These are phyloP conservation scores for Drosophila greeni DNA, from an alignment of 2,888 invertebrate genomes.

Conservation along the genomic window DNA sequence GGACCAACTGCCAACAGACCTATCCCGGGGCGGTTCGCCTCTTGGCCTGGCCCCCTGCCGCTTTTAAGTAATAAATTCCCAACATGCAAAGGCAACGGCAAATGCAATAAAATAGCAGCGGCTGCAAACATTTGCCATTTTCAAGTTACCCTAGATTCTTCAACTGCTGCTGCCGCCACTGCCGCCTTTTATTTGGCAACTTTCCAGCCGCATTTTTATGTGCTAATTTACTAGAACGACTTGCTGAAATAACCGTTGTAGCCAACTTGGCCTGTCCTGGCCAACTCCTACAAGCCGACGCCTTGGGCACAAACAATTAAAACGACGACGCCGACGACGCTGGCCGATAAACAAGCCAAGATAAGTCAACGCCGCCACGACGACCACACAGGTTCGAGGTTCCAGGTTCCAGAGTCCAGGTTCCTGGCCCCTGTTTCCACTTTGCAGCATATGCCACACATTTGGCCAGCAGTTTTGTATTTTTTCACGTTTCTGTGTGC, in stretches of 20 bases:
- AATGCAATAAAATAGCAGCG: conserved; percentile 62
- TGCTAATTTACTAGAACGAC: conserved; percentile 55
- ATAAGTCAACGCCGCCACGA: conserved; percentile 38
- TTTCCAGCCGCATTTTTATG: conserved; percentile 62
- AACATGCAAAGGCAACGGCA: conserved; percentile 61
- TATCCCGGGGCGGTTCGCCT: conserved; percentile 16
- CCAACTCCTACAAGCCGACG: conserved; percentile 58
- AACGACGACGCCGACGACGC: conserved; percentile 56
- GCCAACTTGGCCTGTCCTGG: conserved; percentile 15
- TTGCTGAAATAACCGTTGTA: conserved; percentile 62
- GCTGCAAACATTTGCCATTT: conserved; percentile 62
- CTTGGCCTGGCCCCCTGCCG: conserved; percentile 32
- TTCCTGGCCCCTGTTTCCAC: conserved; percentile 13
- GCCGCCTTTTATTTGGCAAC: conserved; percentile 52
- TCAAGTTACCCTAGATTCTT: conserved; percentile 67
- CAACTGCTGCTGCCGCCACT: conserved; percentile 16
- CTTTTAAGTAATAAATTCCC: conserved; percentile 62
- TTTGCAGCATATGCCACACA: conserved; percentile 60
- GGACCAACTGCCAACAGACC: conserved; percentile 40
- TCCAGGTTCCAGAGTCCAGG: conserved; percentile 6
- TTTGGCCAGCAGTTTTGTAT: conserved; percentile 39
- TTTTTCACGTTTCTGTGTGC: conserved; percentile 36
- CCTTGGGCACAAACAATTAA: conserved; percentile 62
- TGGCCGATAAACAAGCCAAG: conserved; percentile 61
- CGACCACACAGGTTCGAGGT: conserved; percentile 45